Evolutionary conservation across 37 sponge, comb jelly and placozoan genomes (phyloP).

Genomic region (Axinella damicornis): DNA sequence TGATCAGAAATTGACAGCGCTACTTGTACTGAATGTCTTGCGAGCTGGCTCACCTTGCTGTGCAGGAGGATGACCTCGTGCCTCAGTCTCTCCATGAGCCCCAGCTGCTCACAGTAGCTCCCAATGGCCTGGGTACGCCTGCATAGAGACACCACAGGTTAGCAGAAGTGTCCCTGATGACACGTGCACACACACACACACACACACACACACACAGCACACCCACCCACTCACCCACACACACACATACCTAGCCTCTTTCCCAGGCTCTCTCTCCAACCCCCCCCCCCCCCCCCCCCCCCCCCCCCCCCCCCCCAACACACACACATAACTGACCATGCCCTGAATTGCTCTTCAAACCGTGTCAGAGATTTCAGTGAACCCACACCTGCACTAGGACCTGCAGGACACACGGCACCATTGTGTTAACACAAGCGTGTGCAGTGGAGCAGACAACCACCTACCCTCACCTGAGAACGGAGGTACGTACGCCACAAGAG

Average conservation of each 20-base stretch:
- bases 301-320: too few species aligned
- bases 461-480: constrained; percentile 73
- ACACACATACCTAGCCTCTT: too few species aligned
- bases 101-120: constrained; percentile 62
- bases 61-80: constrained; percentile 76
- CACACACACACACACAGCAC: too few species aligned
- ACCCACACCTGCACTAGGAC: constrained; percentile 3
- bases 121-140: constrained; percentile 33
- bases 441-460: neutral
- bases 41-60: constrained; percentile 35
- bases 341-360: constrained; percentile 25
- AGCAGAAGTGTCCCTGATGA: neutral
- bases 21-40: constrained; percentile 1
- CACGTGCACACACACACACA: constrained; percentile 38
- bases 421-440: too few species aligned
- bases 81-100: constrained; percentile 76
- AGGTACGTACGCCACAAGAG: constrained; percentile 87
- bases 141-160: neutral
- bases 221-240: too few species aligned
- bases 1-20: constrained; percentile 13
- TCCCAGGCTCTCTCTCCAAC: too few species aligned
- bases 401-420: neutral
- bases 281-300: too few species aligned
- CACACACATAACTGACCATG: constrained; percentile 24
- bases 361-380: constrained; percentile 29